Evolutionary conservation across 2,797 vertebrate genomes (phyloP).

Genomic region (Rachycentron canadum): DNA sequence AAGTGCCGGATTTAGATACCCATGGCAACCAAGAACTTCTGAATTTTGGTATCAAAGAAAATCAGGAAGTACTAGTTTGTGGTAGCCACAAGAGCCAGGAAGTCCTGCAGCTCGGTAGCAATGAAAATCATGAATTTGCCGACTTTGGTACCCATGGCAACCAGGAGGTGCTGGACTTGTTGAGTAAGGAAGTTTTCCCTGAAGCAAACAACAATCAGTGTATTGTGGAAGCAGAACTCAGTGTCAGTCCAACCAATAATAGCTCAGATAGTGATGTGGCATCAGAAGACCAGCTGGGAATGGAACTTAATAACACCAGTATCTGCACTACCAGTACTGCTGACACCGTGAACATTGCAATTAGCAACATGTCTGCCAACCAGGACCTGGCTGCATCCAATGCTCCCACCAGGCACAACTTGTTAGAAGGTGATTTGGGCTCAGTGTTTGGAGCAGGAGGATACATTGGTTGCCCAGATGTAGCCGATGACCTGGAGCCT

Average conservation of each 20-base stretch:
- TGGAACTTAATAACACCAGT: constrained; percentile 46
- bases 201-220: constrained; percentile 74
- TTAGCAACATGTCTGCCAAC: constrained; percentile 41
- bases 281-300: constrained; percentile 61
- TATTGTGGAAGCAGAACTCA: constrained; percentile 38
- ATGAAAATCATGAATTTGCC: constrained; percentile 58
- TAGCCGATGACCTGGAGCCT: constrained; percentile 78
- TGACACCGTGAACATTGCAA: constrained; percentile 15
- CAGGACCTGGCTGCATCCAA: constrained; percentile 25
- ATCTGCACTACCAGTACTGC: constrained; percentile 20
- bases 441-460: constrained; percentile 77
- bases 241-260: constrained; percentile 47
- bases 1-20: constrained; percentile 58
- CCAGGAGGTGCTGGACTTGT: constrained; percentile 63
- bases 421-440: constrained; percentile 70
- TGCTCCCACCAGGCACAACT: constrained; percentile 16
- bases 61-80: constrained; percentile 43
- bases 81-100: constrained; percentile 44
- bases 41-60: constrained; percentile 40
- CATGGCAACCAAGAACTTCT: constrained; percentile 54
- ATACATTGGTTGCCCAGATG: constrained; percentile 78
- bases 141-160: constrained; percentile 55
- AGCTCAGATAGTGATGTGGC: constrained; percentile 72
- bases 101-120: constrained; percentile 19
- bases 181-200: constrained; percentile 32